Percentiles rank a stretch among this genome's conserved stretches.
These are phyloP conservation scores for Falcaria lacertinaria DNA, from an alignment of 2,888 invertebrate species.

Conservation along the genomic window DNA sequence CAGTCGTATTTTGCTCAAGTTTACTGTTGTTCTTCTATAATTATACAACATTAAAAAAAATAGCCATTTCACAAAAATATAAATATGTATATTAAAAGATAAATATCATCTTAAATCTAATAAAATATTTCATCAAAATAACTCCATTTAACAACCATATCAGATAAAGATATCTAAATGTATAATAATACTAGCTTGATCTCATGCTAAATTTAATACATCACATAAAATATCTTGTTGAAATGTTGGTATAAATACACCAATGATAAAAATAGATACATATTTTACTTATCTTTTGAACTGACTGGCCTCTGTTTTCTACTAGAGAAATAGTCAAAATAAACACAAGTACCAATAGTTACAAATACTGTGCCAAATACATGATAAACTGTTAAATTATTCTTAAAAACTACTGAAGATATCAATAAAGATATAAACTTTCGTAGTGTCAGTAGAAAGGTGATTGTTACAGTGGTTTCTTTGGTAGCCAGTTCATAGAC, in stretches of 20 bases:
- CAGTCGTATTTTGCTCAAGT: no score
- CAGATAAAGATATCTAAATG: no score
- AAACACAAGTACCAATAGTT: constrained; percentile 58
- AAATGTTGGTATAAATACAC: neutral
- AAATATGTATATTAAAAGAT: no score
- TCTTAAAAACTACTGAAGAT: constrained; percentile 67
- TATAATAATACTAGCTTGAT: no score
- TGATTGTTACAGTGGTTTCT: constrained; percentile 63
- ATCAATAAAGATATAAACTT: constrained; percentile 62
- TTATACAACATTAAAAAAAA: no score
- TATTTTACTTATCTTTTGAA: constrained; percentile 30
- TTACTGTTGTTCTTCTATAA: no score
- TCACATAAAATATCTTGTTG: no score
- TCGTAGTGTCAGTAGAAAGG: constrained; percentile 64
- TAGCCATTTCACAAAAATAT: no score
- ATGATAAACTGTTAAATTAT: constrained; percentile 58
- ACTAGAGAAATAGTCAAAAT: constrained; percentile 58
- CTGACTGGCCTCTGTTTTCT: constrained; percentile 51
- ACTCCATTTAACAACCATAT: no score
- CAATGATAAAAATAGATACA: neutral
- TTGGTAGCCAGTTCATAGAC: constrained; percentile 63
- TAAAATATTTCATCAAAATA: no score
- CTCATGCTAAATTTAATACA: no score
- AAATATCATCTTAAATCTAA: no score
- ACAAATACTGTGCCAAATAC: constrained; percentile 56